Evolutionary conservation across 2,888 invertebrate species (phyloP), one percentile per base, ranked within the genome.

Genomic region (Drosophila paranaensis): DNA sequence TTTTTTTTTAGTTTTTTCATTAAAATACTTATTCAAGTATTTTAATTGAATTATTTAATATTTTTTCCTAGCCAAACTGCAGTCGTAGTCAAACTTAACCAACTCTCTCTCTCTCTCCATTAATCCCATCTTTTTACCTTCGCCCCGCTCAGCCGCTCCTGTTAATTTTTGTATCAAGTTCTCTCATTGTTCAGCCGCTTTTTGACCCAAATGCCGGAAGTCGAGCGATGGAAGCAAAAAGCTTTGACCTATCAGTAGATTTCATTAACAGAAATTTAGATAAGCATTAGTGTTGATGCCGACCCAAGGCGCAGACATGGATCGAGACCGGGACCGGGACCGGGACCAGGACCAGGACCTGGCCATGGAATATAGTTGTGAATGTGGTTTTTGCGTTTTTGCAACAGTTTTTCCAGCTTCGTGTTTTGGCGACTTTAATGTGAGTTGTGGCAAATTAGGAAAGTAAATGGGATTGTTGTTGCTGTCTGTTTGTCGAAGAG

Each of bases 261-360:
- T 83, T 83, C 81, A 82, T 80, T 79, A 83, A 73, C 87, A 83
- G 73, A 74, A 82, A 77, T 83, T 86, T 74, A 79, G 87, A 87
- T 87, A 87, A 80, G 81, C 78, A 81, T 87, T 85, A 81, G 80
- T 81, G 87, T 79, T 87, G 89, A 89, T 88, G 81, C 77, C 76
- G 79, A 78, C 81, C 79, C 75, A 77, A 70, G 79, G 65, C 77
- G 48, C 27, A 35, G 46, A 39, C 30, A 25, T 39, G 16, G 35
- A 27, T 0, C 27, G 27, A 4, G 27, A 27, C 27, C 14, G 20
- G 2, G 20, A 20, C 20, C 20, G 20, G 1, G 20, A 20, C 1
- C 13, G 2, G 2, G 20, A 20, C 20, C 20, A 2, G 1, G 20
- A 20, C 1, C 13, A 2, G 11, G 27, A 3, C 9, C 10, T 6